Conservation (phyloP, 2,113 vertebrate species). For the Shinisaurus crocodilurus region DNA sequence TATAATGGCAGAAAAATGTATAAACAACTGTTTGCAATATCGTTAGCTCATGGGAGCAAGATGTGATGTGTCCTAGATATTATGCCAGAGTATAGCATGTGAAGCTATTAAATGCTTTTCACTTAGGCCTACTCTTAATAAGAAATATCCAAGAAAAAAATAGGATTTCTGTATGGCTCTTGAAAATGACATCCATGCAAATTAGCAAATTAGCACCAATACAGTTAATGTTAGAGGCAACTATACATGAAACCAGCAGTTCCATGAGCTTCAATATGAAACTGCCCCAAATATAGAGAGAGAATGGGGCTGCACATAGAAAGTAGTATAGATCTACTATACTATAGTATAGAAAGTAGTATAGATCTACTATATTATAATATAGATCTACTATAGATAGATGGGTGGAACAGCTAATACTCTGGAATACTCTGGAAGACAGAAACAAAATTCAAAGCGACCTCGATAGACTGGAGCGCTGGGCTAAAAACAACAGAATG, state of each 20-base stretch:
- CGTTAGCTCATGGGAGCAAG: too few species aligned
- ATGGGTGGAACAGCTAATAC: too few species aligned
- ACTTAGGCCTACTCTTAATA: neutral
- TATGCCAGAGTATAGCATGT: neutral
- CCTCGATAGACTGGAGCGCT: too few species aligned
- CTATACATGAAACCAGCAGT: neutral
- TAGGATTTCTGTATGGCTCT: neutral
- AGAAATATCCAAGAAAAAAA: neutral
- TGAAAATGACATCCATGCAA: neutral
- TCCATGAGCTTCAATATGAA: neutral
- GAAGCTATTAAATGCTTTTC: neutral
- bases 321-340: neutral
- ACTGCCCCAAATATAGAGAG: neutral
- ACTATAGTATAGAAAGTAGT: too few species aligned
- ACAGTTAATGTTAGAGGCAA: neutral
- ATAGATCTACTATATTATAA: too few species aligned
- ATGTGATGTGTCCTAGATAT: too few species aligned
- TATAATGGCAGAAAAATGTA: neutral
- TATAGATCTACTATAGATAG: too few species aligned
- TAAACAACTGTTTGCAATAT: neutral
- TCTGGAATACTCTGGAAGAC: too few species aligned
- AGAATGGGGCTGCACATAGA: neutral
- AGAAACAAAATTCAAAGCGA: too few species aligned
- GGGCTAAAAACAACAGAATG: too few species aligned
- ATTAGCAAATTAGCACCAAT: neutral